Evolutionary conservation across 2,113 vertebrate genomes (phyloP), one percentile per base, ranked within the genome.

Genomic region (Clarias batrachus): DNA sequence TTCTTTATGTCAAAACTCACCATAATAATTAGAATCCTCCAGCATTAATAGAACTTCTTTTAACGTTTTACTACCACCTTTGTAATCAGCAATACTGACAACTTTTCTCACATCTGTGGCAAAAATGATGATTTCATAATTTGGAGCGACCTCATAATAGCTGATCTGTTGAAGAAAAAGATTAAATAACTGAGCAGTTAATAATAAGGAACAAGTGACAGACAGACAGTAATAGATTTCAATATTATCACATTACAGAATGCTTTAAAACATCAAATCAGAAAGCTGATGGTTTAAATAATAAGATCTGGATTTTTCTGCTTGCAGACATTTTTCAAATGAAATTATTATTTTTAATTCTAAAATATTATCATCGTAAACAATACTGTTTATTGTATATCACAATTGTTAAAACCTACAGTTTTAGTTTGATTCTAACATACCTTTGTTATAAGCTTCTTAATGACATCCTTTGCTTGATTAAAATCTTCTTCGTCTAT

Each of bases 111-210:
- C 10, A 0, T 92, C 81, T 11, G 94, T 89, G 30, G 95, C 92
- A 90, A 95, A 96, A 77, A 94, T 91, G 10, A 89, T 0, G 9
- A 96, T 90, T 19, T 94, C 93, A 87, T 95, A 96, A 83, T 94
- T 95, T 68, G 95, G 95, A 73, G 62, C 85, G 74, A 94, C 92
- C 0, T 66, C 65, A 78, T 94, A 96, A 54, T 90, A 86, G 68
- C 92, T 14, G 84, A 96, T 94, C 95, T 96, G 91, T 85, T 60
- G 81, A 88, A 85, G 16, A 85, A 52, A 19, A 17, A n/a, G 4
- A 3, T 82, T 3, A 52, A 7, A 52, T 41, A 48, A 80, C 2
- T 37, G 17, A 17, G 9, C 25, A 85, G 33, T 76, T 3, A 62
- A 21, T 70, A 27, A 83, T 13, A 59, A 17, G 54, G 37, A 84